phyloP scores from a whole-genome alignment of 2,113 vertebrate genomes.

The Myotis lucifugus region DNA sequence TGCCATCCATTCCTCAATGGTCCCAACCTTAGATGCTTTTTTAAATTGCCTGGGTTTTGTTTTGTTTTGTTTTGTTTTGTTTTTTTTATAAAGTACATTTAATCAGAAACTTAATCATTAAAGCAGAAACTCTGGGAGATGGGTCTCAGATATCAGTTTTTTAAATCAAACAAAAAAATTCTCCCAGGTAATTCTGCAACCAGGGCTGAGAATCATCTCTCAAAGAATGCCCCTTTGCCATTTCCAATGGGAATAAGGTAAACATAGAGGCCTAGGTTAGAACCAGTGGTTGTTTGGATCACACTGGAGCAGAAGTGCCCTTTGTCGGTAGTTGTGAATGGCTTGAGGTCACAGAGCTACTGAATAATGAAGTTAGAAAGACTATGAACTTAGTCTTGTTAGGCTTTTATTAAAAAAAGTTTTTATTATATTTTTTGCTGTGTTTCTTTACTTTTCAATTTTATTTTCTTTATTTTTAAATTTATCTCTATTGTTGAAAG shows the following conservation, averaged over 20 bases:
- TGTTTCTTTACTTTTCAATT: no score
- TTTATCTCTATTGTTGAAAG: no score
- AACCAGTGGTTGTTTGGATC: not conserved
- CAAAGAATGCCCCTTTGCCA: not conserved
- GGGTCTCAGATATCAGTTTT: not conserved
- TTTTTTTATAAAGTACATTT: not conserved
- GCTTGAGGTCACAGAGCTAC: not conserved
- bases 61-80: not conserved
- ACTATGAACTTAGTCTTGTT: not conserved
- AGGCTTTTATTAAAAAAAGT: not conserved
- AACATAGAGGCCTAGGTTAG: not conserved
- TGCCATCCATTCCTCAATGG: not conserved
- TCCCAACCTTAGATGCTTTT: not conserved
- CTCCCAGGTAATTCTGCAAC: not conserved
- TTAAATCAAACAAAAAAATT: not conserved
- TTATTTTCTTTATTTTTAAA: no score
- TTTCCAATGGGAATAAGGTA: not conserved
- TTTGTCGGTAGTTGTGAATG: not conserved
- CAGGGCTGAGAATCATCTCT: conserved; percentile 3
- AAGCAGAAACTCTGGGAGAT: not conserved
- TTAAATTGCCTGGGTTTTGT: not conserved
- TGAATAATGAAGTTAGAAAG: not conserved
- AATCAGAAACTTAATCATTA: not conserved
- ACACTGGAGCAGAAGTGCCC: not conserved
- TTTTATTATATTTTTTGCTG: no score